A percentile compares a stretch with the other conserved stretches of the same genome.
These are phyloP conservation scores for Falco cherrug DNA, from an alignment of 2,797 vertebrate species.

Conservation along the genomic window DNA sequence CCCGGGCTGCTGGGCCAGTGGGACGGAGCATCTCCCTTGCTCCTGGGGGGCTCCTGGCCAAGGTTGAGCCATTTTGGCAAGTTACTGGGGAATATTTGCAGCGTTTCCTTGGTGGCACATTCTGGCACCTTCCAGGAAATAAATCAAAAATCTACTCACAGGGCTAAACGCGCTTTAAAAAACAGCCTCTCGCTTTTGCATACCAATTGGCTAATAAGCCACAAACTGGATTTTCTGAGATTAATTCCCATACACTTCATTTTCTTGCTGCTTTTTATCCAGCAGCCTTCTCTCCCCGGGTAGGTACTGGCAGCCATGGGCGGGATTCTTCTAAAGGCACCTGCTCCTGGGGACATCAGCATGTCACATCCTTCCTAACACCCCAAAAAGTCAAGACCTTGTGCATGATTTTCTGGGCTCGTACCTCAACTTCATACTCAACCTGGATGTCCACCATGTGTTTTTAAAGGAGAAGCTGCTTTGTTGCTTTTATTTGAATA, in stretches of 20 bases:
- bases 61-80: background rate
- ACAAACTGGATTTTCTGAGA: slow-evolving; percentile 37
- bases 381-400: background rate
- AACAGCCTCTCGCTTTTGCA: background rate
- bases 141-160: background rate
- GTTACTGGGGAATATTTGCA: background rate
- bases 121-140: slow-evolving; percentile 2
- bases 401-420: background rate
- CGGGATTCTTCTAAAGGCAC: background rate
- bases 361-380: background rate
- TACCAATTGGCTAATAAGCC: slow-evolving; percentile 30
- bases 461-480: background rate
- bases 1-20: background rate
- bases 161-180: background rate
- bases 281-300: background rate
- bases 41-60: background rate
- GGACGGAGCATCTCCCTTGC: background rate
- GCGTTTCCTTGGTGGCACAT: background rate
- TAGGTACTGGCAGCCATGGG: background rate
- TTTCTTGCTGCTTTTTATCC: background rate
- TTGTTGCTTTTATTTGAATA: background rate
- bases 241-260: slow-evolving; percentile 22
- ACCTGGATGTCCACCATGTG: rapidly evolving
- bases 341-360: background rate
- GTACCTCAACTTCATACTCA: background rate